Base-by-base conservation (phyloP, 1,140 invertebrate genomes). In the Maniola jurtina region DNA sequence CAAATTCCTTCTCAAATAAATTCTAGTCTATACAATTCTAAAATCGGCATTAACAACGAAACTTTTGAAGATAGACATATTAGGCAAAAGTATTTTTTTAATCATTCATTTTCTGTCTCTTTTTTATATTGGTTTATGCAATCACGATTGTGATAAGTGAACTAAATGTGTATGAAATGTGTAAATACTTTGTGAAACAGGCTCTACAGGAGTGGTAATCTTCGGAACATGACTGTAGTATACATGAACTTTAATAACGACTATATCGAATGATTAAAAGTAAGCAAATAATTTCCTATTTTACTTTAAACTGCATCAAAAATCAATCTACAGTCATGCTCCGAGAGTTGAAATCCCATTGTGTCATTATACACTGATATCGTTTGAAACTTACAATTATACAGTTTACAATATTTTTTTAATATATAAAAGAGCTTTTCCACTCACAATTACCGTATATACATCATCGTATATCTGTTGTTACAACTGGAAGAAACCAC, bases 391-490 rank as follows among this genome's bases (percentile, higher is more conserved):
- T 88, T 90, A 90, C 79, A 85, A n/a, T 81, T 81, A 81, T 61
- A 83, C 77, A 78, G 86, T 89, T 88, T 86, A 86, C 77, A 86
- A 86, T 88, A 88, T 84, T 83, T 79, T 86, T 79, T 75, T 86
- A 81, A 86, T 86, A 88, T 86, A 88, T 88, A 90, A 88, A 88
- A 85, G 86, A 88, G 84, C 73, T 79, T 80, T 84, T 25, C 74
- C 75, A 89, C 86, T 88, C 86, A 75, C 72, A 75, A 83, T 72
- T 82, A 83, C 81, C 86, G 83, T 90, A 90, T 88, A 88, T 88
- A 90, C 86, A 88, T 75, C 62, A 69, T 88, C 88, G 88, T 90
- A 90, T 90, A 90, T 73, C 86, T 88, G 86, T 76, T 69, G 79
- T 85, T 84, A 80, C 77, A 83, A 76, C 73, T 88, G 88, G 86